Conservation (phyloP, 1,140 invertebrate genomes). For the Lamellibrachia luymesi region DNA sequence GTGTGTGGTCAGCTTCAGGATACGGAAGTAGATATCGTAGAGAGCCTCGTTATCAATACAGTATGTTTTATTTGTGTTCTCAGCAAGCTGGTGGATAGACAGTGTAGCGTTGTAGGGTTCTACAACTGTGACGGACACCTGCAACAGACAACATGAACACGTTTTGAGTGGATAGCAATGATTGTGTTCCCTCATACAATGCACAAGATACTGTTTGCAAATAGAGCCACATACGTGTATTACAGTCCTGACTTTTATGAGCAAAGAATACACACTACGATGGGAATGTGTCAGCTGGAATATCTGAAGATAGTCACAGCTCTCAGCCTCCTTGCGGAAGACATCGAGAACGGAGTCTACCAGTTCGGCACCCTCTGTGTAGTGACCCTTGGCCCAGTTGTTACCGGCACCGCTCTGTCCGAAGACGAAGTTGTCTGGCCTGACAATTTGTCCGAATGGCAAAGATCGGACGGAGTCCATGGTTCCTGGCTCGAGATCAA, state of each 20-base stretch:
- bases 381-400: conserved; percentile 2
- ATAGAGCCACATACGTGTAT: neutral
- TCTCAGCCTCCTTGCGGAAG: neutral
- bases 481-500: neutral
- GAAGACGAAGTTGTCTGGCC: neutral
- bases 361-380: neutral
- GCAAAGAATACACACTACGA: neutral
- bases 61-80: neutral
- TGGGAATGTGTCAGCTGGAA: neutral
- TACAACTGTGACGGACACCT: neutral
- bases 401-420: neutral
- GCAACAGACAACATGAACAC: neutral
- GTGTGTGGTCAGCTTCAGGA: neutral
- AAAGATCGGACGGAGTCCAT: neutral
- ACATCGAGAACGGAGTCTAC: neutral
- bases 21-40: neutral
- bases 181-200: neutral
- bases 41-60: neutral
- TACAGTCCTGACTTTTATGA: neutral
- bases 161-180: neutral
- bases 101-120: conserved; percentile 3
- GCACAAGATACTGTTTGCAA: neutral
- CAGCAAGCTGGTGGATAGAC: neutral
- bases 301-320: neutral
- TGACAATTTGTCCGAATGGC: neutral